Evolutionary conservation across 2,888 invertebrate species (phyloP), one percentile per base, ranked within the genome.

Genomic region (Sesia apiformis): DNA sequence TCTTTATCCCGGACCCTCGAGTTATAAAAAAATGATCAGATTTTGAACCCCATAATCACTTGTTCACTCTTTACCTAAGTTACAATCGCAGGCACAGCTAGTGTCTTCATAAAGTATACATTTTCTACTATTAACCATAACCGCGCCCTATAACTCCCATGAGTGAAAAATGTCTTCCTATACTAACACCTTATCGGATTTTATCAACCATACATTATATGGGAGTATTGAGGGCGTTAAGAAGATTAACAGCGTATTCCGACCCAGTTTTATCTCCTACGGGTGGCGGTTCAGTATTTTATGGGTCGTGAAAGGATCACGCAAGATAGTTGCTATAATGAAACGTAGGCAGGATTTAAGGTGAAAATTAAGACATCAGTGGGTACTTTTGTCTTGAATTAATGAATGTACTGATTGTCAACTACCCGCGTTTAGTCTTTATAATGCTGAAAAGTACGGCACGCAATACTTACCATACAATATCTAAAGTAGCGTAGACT

Each of bases 181-280:
- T 46, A 46, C 46, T 46, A 46, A 7, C n/a, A 46, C n/a, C 8
- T 8, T 46, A 46, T 46, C 7, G 46, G 46, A n/a, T 23, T 46
- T 46, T 46, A 46, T 46, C 46, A 46, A 8, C 46, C 46, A 46
- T 46, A 46, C 23, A 23, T 23, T 23, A 46, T n/a, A 46, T 46
- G 46, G 8, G 54, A 43, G 42, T 23, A 56, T 54, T 52, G 51
- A 54, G 52, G 52, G 60, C 59, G 57, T 57, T 57, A 56, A 56
- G 58, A 56, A 61, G 63, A 63, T 63, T 63, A 63, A 63, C 63
- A 56, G 57, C 51, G 55, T 43, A 54, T 57, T 58, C 56, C 53
- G 53, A 56, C 57, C 56, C 59, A 40, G 54, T 57, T 59, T 59
- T 63, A 59, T 61, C 63, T 60, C 54, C 39, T 42, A 8, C 51